These are phyloP conservation scores for Apostichopus parvimensis DNA, from an alignment of 35 echinoderm and acorn worm genomes.

Conservation along the genomic window DNA sequence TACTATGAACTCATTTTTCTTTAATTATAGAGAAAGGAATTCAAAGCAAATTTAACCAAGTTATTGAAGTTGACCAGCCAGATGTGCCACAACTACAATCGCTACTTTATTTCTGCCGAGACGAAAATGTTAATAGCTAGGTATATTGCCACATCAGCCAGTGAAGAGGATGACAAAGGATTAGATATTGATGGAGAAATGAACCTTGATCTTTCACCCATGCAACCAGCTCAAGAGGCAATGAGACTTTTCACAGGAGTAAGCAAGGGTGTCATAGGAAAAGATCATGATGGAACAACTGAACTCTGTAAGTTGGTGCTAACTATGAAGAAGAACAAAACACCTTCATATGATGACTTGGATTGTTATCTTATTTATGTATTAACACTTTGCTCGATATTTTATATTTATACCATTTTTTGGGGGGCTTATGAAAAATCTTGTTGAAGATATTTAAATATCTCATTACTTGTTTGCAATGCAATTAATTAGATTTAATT, in stretches of 20 bases:
- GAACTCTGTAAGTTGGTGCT: constrained; percentile 25
- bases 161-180: neutral
- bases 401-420: too few relatives aligned
- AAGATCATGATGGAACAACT: constrained; percentile 49
- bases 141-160: neutral
- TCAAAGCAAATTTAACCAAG: neutral
- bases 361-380: too few relatives aligned
- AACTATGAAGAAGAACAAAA: neutral
- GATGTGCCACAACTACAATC: constrained; percentile 42
- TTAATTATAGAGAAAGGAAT: neutral
- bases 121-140: constrained; percentile 19
- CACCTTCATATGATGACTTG: too few relatives aligned
- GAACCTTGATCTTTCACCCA: constrained; percentile 54
- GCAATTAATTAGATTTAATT: too few relatives aligned
- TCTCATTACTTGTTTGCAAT: too few relatives aligned
- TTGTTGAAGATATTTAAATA: too few relatives aligned
- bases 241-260: constrained; percentile 81
- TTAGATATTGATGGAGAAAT: constrained; percentile 33
- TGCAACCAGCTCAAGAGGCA: constrained; percentile 72
- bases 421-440: too few relatives aligned
- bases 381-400: too few relatives aligned
- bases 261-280: constrained; percentile 68
- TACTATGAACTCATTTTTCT: neutral
- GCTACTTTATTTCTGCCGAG: constrained; percentile 24
- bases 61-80: constrained; percentile 19